Conservation (phyloP, 2,113 vertebrate genomes). For the Aythya baeri region DNA sequence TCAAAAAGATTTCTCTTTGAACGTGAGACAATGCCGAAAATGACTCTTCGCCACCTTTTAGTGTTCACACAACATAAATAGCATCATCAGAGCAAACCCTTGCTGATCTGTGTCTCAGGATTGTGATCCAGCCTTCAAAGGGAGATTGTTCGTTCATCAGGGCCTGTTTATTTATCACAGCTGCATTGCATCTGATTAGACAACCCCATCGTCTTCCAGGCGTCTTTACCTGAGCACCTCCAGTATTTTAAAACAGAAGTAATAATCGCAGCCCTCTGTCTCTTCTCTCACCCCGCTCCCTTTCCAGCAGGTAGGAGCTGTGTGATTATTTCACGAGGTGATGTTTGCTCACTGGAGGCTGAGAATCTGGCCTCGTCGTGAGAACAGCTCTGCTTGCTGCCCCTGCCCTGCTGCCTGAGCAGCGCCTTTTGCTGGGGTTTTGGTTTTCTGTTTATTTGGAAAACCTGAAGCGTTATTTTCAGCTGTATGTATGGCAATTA, state of each 20-base stretch:
- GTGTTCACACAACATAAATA: neutral
- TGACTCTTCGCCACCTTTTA: neutral
- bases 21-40: neutral
- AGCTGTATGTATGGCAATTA: neutral
- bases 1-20: neutral
- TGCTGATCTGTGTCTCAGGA: neutral
- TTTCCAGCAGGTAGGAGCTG: neutral
- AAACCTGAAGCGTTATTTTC: neutral
- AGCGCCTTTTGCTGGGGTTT: rapidly evolving
- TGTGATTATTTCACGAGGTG: neutral
- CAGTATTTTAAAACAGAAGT: neutral
- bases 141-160: neutral
- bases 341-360: neutral
- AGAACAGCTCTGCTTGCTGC: neutral
- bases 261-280: neutral
- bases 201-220: neutral
- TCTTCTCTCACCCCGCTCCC: neutral
- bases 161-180: neutral
- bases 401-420: neutral
- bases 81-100: neutral
- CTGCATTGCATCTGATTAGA: neutral
- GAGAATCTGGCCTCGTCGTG: rapidly evolving
- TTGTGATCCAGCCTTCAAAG: neutral
- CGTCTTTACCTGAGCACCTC: neutral
- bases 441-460: neutral